A percentile compares a stretch with the other conserved stretches of the same genome.
phyloP scores from a whole-genome alignment of 2,797 vertebrate genomes.

The Mus spretus region DNA sequence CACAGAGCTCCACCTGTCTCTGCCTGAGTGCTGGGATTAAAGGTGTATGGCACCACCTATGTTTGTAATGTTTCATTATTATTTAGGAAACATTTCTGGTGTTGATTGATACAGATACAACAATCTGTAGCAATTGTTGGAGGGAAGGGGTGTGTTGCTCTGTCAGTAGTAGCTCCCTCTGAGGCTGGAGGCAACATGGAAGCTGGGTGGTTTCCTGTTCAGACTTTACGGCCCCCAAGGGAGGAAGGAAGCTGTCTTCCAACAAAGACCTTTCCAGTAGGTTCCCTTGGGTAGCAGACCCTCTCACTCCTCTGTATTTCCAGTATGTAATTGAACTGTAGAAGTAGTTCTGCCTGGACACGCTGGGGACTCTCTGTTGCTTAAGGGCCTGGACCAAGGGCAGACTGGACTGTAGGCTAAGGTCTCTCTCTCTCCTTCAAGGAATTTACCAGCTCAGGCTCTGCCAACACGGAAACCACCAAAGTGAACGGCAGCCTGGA shows the following conservation, averaged over 20 bases:
- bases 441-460: slow-evolving; percentile 98
- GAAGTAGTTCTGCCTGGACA: not conserved
- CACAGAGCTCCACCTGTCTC: not conserved
- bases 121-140: not conserved
- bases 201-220: not conserved
- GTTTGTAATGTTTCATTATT: not conserved
- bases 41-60: not conserved
- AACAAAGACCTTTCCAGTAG: not conserved
- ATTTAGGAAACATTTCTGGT: not conserved
- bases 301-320: not conserved
- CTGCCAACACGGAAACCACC: slow-evolving; percentile 97
- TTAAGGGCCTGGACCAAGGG: not conserved
- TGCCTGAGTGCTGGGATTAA: not conserved
- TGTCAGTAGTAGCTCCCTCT: not conserved
- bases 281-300: not conserved
- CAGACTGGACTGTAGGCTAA: not conserved
- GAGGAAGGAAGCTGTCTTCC: slow-evolving; percentile 19
- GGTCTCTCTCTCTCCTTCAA: slow-evolving; percentile 81
- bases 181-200: not conserved
- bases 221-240: not conserved
- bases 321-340: not conserved
- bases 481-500: slow-evolving; percentile 97
- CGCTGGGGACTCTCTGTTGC: not conserved
- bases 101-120: not conserved
- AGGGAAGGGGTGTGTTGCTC: not conserved